Evolutionary conservation across 1,140 invertebrate species (phyloP).

Genomic region (Mycetomoellerius zeteki): DNA sequence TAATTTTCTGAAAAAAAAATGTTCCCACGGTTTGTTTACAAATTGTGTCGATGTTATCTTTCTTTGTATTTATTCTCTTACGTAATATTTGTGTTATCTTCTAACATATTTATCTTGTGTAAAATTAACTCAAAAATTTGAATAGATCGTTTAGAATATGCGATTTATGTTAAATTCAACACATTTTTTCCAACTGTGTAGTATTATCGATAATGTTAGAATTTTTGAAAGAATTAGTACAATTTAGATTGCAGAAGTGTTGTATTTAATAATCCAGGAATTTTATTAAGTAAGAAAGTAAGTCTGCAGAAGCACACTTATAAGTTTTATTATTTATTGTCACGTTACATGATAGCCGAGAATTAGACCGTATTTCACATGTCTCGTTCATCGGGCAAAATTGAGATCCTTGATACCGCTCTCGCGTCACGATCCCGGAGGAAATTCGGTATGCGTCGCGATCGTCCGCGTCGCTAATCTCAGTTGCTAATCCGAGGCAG

Average conservation of each 20-base stretch:
- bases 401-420: background rate
- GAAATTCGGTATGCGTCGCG: background rate
- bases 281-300: background rate
- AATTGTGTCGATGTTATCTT: too few relatives aligned
- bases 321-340: background rate
- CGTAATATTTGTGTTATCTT: too few relatives aligned
- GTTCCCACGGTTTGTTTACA: too few relatives aligned
- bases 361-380: background rate
- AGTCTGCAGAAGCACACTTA: background rate
- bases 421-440: background rate
- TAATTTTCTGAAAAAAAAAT: too few relatives aligned
- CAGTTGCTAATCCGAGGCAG: background rate
- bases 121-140: too few relatives aligned
- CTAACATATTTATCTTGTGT: too few relatives aligned
- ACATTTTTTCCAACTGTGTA: too few relatives aligned
- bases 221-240: background rate
- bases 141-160: too few relatives aligned
- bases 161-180: too few relatives aligned
- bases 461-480: constrained; percentile 11
- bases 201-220: too few relatives aligned
- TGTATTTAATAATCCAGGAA: background rate
- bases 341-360: too few relatives aligned
- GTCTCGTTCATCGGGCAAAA: background rate
- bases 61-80: too few relatives aligned
- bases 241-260: background rate